phyloP scores from a whole-genome alignment of 1,140 invertebrate species.

The Aphaenogaster ashmeadi region DNA sequence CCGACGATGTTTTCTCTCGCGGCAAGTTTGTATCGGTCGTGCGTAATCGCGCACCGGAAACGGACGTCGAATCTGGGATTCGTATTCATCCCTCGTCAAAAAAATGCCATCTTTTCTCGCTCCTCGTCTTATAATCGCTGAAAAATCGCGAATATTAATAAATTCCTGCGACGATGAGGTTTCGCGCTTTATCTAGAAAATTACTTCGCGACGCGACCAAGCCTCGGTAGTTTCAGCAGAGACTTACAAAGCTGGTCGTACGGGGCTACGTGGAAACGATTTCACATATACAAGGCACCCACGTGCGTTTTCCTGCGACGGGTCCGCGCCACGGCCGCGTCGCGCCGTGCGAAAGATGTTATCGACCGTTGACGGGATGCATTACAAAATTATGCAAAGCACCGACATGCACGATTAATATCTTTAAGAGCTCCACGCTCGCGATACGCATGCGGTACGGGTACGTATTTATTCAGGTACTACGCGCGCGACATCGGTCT shows the following conservation, averaged over 20 bases:
- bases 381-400: conserved; percentile 77
- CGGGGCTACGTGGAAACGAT: conserved; percentile 31
- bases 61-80: neutral
- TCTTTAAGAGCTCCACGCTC: conserved; percentile 42
- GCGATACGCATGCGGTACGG: neutral
- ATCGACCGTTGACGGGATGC: conserved; percentile 73
- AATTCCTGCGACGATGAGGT: neutral
- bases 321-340: conserved; percentile 28
- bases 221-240: conserved; percentile 28
- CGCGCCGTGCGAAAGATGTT: conserved; percentile 73
- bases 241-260: conserved; percentile 16
- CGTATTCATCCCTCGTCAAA: neutral
- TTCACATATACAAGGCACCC: conserved; percentile 58
- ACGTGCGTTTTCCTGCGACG: conserved; percentile 69
- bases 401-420: conserved; percentile 74
- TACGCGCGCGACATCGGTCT: conserved; percentile 48
- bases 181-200: conserved; percentile 35
- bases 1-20: conserved; percentile 1
- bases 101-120: neutral
- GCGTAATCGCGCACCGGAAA: neutral
- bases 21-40: neutral
- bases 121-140: neutral
- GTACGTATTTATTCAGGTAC: conserved; percentile 60
- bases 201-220: neutral
- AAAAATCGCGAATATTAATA: neutral